Evolutionary conservation across 2,888 invertebrate species (phyloP).

Genomic region (Chromoteleia sp.): DNA sequence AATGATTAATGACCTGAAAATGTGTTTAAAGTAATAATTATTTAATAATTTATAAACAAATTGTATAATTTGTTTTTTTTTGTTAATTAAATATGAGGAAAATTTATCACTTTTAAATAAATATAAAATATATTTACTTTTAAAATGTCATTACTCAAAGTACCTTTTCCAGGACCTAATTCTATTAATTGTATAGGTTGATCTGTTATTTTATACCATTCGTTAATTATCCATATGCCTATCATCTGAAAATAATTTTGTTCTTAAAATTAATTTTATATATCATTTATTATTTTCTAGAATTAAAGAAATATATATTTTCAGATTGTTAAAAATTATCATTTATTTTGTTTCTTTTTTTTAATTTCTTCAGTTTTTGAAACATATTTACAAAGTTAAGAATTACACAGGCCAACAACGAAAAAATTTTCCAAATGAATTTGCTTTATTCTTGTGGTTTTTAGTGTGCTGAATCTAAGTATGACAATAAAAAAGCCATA

Average conservation of each 20-base stretch:
- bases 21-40: not conserved
- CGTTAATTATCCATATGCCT: constrained; percentile 94
- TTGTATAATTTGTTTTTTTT: not conserved
- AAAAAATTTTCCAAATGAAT: too few species aligned
- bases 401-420: too few species aligned
- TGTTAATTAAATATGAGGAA: too few species aligned
- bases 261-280: not conserved
- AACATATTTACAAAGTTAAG: too few species aligned
- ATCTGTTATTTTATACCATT: constrained; percentile 92
- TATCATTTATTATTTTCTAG: not conserved
- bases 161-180: constrained; percentile 97
- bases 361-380: too few species aligned
- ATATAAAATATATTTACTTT: constrained; percentile 86
- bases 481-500: too few species aligned
- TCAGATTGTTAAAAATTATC: too few species aligned
- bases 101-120: too few species aligned
- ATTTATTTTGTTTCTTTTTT: too few species aligned
- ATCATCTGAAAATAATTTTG: constrained; percentile 87
- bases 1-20: constrained; percentile 86
- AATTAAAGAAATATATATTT: too few species aligned
- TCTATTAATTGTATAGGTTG: constrained; percentile 95
- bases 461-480: too few species aligned
- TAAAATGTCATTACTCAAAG: constrained; percentile 93
- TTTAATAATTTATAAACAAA: constrained; percentile 9
- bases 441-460: too few species aligned